Conservation (phyloP, 1,140 invertebrate genomes). For the Sminthurides bifidus region DNA sequence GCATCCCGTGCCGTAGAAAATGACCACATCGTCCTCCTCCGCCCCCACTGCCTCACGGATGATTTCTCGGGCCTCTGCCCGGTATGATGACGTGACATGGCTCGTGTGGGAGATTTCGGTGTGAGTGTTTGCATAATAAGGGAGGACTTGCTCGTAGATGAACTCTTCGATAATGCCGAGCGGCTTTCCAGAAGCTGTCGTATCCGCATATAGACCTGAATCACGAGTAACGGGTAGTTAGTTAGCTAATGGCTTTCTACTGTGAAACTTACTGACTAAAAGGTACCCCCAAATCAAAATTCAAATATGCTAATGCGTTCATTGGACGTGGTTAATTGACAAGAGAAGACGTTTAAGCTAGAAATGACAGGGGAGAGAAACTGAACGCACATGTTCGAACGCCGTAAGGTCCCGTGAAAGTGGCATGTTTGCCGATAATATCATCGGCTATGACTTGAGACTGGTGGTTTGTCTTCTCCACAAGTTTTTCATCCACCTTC, state of each 20-base stretch:
- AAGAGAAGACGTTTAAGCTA: too few relatives aligned
- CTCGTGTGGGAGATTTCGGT: constrained; percentile 43
- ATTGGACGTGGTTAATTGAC: too few relatives aligned
- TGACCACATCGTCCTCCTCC: constrained; percentile 41
- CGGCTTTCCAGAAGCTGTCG: constrained; percentile 39
- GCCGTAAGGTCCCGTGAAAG: background rate
- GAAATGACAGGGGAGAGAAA: background rate
- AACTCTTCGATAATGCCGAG: constrained; percentile 45
- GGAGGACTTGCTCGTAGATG: constrained; percentile 42
- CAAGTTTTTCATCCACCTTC: too few relatives aligned
- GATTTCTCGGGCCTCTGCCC: constrained; percentile 40
- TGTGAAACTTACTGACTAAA: background rate
- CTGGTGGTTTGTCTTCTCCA: too few relatives aligned
- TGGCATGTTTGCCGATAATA: constrained; percentile 8
- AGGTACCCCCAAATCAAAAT: background rate
- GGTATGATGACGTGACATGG: constrained; percentile 43
- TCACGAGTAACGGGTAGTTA: background rate
- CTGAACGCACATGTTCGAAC: background rate
- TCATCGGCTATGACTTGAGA: constrained; percentile 27
- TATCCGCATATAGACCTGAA: constrained; percentile 33
- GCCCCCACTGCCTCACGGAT: constrained; percentile 42
- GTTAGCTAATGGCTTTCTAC: background rate
- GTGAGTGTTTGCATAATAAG: constrained; percentile 48
- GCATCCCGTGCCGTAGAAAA: constrained; percentile 44
- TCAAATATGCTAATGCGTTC: too few relatives aligned